phyloP scores from a whole-genome alignment of 2,888 invertebrate genomes.

The Drosophila paranaensis region DNA sequence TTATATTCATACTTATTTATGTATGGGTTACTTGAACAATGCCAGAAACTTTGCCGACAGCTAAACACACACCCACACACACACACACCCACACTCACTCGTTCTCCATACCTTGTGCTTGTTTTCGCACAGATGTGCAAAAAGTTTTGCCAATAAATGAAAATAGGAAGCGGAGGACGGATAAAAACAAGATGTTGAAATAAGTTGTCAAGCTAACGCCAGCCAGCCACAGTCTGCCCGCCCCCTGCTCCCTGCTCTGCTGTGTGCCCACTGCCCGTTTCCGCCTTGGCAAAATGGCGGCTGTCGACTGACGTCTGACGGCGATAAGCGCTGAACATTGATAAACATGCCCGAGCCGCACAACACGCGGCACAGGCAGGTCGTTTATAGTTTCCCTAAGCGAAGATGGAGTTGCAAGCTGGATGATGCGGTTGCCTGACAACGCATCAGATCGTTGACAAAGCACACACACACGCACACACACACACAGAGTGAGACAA shows the following conservation, averaged over 20 bases:
- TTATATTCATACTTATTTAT: conserved; percentile 50
- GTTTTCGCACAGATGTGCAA: conserved; percentile 56
- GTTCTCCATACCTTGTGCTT: conserved; percentile 38
- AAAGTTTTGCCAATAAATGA: conserved; percentile 80
- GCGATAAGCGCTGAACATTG: conserved; percentile 76
- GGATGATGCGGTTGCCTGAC: conserved; percentile 54
- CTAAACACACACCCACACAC: conserved; percentile 40
- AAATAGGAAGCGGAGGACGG: conserved; percentile 67
- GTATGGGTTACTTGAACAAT: conserved; percentile 55
- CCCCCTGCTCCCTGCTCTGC: not conserved
- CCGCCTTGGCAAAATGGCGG: conserved; percentile 47
- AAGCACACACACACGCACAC: conserved; percentile 23
- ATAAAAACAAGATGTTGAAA: conserved; percentile 74
- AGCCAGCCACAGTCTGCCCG: conserved; percentile 20
- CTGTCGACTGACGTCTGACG: conserved; percentile 57
- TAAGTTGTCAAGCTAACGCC: conserved; percentile 75
- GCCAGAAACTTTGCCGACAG: conserved; percentile 65
- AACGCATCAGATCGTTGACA: conserved; percentile 50
- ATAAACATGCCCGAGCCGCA: conserved; percentile 67
- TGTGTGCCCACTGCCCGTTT: conserved; percentile 31
- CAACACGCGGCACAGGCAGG: conserved; percentile 13
- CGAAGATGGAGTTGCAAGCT: not conserved
- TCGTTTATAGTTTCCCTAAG: conserved; percentile 9
- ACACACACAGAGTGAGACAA: conserved; percentile 13
- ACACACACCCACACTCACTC: not conserved